phyloP scores from a whole-genome alignment of 2,113 vertebrate genomes.

The Grammomys surdaster region DNA sequence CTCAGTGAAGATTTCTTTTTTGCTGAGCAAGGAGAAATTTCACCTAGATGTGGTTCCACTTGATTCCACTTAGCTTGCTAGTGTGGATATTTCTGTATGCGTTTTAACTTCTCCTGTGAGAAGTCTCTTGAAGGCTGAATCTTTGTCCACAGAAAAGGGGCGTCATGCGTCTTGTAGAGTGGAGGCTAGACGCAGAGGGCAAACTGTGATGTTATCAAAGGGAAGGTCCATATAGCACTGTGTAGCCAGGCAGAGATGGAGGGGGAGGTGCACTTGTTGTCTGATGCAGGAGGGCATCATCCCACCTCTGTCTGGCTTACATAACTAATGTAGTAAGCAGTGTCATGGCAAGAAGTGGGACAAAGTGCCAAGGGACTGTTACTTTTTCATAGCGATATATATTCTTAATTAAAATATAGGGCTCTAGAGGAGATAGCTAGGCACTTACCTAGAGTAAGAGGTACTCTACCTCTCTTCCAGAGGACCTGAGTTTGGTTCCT shows the following conservation, averaged over 20 bases:
- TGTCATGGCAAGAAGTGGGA: neutral
- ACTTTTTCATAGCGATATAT: neutral
- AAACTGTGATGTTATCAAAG: neutral
- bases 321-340: neutral
- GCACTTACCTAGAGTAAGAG: neutral
- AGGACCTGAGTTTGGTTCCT: neutral
- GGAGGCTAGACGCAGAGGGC: conserved; percentile 12
- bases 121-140: conserved; percentile 55
- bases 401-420: conserved; percentile 38
- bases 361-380: neutral
- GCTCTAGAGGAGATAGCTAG: neutral
- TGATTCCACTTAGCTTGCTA: conserved; percentile 42
- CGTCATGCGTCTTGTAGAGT: conserved; percentile 9
- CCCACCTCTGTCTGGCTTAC: neutral
- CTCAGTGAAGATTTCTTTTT: conserved; percentile 5
- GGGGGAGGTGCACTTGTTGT: neutral
- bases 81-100: neutral
- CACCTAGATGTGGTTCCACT: neutral
- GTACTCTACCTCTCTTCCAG: neutral
- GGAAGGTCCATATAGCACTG: neutral
- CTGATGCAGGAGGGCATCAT: neutral
- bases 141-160: neutral
- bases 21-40: neutral
- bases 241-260: neutral
- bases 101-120: conserved; percentile 4